phyloP scores from a whole-genome alignment of 2,113 vertebrate species.

The Esox niger region DNA sequence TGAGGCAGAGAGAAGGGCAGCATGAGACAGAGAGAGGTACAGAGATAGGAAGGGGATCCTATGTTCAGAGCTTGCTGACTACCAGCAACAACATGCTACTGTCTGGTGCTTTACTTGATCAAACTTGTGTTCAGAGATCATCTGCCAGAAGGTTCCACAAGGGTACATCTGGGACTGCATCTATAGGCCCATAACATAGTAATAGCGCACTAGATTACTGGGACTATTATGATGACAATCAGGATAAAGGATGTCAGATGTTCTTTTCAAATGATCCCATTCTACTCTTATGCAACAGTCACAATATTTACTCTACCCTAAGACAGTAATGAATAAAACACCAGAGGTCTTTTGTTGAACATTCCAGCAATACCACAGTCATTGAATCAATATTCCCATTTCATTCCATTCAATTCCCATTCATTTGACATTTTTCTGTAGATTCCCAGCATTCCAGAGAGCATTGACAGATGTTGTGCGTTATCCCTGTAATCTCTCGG shows the following conservation, averaged over 20 bases:
- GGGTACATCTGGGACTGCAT: no score
- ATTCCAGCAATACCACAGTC: conserved; percentile 65
- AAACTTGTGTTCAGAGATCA: not conserved
- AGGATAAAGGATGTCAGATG: not conserved
- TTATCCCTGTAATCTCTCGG: conserved; percentile 41
- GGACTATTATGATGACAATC: no score
- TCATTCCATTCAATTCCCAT: not conserved
- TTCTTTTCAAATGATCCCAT: conserved; percentile 14
- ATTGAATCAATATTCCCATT: conserved; percentile 59
- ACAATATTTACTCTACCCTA: conserved; percentile 27
- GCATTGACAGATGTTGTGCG: conserved; percentile 57
- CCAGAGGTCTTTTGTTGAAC: conserved; percentile 46
- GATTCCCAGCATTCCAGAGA: conserved; percentile 67
- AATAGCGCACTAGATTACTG: no score
- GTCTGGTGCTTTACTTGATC: not conserved
- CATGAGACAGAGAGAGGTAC: not conserved
- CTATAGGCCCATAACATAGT: no score
- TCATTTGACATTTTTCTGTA: conserved; percentile 44
- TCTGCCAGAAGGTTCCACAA: not conserved
- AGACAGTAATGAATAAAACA: conserved; percentile 37
- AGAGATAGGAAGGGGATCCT: not conserved
- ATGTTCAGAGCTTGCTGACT: no score
- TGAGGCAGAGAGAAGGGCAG: not conserved
- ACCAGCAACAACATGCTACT: no score
- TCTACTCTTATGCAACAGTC: conserved; percentile 43